Evolutionary conservation across 2,888 invertebrate genomes (phyloP), one percentile per base, ranked within the genome.

Genomic region (Andrena flavipes): DNA sequence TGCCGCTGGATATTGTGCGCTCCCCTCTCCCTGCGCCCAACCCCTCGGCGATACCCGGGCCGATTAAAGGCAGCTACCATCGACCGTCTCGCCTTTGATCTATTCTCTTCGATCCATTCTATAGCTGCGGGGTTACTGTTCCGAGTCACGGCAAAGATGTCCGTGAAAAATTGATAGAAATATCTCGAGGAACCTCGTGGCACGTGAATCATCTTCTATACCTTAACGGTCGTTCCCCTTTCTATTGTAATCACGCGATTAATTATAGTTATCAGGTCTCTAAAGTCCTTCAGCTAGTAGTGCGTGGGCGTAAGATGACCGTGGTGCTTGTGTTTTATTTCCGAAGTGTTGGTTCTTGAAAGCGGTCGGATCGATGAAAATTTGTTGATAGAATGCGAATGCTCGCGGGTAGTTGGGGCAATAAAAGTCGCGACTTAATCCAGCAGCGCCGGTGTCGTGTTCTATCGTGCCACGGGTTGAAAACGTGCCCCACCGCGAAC

Each of bases 401-500:
- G 10, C 10, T 3, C 13, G 49, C 35, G 20, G 51, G 29, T 23
- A 42, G 54, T 48, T 56, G 68, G 49, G 59, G 65, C 70, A 63
- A 71, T 49, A 30, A 30, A 33, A 23, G 33, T 60, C 59, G 56
- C 29, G 54, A 69, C 60, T 80, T 51, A 80, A 75, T 80, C 67
- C 49, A 63, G n/a, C 56, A 48, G 33, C 59, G 30, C n/a, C 49
- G 48, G 51, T 48, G 64, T 69, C 69, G 80, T 80, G 63, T 70
- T 80, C 62, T 70, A 68, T 68, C 67, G n/a, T 20, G 70, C 49
- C 33, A 62, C 63, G 59, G 63, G 76, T 80, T 64, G 67, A 68
- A 82, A 82, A 80, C 80, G 76, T 81, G 75, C 81, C 75, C 82
- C 72, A 60, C 60, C 65, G 70, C 60, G 74, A 72, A 63, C 69